These are phyloP conservation scores for Ceyx margarethae DNA, from an alignment of 2,113 vertebrate species.

Conservation along the genomic window DNA sequence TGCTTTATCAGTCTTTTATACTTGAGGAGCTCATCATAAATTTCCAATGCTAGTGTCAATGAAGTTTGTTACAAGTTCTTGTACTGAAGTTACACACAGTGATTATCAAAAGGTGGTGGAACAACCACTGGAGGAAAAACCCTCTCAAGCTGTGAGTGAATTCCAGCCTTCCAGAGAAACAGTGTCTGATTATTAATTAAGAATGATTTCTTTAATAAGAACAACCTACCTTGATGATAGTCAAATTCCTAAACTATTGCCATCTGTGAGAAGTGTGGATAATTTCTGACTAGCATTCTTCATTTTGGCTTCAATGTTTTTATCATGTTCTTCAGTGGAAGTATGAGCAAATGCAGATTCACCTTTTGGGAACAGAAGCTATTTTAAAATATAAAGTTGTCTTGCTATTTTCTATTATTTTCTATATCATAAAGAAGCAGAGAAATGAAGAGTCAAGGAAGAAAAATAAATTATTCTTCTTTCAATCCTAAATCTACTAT, in stretches of 20 bases:
- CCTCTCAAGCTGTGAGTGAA: not conserved
- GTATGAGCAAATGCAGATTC: not conserved
- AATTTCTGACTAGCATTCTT: slow-evolving; percentile 12
- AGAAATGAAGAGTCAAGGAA: not conserved
- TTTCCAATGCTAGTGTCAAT: not conserved
- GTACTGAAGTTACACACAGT: not conserved
- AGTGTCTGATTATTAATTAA: not conserved
- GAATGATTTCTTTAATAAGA: not conserved
- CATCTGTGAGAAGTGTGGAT: not conserved
- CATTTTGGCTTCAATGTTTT: slow-evolving; percentile 18
- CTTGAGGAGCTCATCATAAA: not conserved
- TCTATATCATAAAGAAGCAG: not conserved
- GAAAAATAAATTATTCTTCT: not conserved
- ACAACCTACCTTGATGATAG: not conserved
- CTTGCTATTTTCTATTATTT: not conserved
- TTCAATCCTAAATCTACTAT: not conserved
- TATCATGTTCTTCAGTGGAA: not conserved
- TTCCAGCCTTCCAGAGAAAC: not conserved
- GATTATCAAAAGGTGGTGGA: accelerated
- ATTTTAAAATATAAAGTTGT: slow-evolving; percentile 10
- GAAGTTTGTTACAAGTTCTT: not conserved
- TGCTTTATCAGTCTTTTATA: not conserved
- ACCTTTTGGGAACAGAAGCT: not conserved
- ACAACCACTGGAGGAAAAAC: not conserved
- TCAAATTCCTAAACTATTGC: not conserved